These are phyloP conservation scores for Pararge aegeria DNA, from an alignment of 1,140 invertebrate genomes.

Conservation along the genomic window DNA sequence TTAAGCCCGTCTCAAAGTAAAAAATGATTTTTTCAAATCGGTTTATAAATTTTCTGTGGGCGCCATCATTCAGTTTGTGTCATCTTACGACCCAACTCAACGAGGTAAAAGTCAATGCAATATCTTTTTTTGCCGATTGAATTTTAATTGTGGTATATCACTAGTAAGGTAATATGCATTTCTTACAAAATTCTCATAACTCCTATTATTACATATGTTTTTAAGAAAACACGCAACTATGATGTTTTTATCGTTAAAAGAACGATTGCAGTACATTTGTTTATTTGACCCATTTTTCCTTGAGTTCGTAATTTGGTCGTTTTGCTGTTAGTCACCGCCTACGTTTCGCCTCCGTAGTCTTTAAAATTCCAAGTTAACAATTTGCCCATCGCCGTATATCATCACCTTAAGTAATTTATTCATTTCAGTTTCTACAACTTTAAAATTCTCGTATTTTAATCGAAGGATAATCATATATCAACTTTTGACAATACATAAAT, in stretches of 20 bases:
- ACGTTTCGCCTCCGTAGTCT: not conserved
- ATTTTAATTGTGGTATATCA: too few species aligned
- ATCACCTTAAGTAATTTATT: not conserved
- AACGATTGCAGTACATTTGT: not conserved
- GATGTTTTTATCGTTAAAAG: not conserved
- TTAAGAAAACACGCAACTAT: not conserved
- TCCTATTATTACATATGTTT: not conserved
- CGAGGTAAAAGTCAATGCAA: too few species aligned
- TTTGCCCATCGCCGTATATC: not conserved
- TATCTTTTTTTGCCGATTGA: too few species aligned
- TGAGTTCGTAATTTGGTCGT: not conserved
- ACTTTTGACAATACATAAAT: not conserved
- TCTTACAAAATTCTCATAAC: too few species aligned
- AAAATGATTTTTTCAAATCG: too few species aligned
- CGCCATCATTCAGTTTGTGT: too few species aligned
- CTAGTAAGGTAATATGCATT: too few species aligned
- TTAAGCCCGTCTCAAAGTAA: too few species aligned
- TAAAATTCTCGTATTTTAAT: not conserved
- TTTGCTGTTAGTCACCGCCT: not conserved
- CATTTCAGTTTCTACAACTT: not conserved
- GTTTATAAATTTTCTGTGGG: too few species aligned
- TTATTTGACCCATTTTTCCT: not conserved
- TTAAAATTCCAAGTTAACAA: constrained; percentile 1
- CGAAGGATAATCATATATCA: not conserved
- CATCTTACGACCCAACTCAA: too few species aligned